Evolutionary conservation across 2,888 invertebrate species (phyloP), one percentile per base, ranked within the genome.

Genomic region (Plebejus melissa): DNA sequence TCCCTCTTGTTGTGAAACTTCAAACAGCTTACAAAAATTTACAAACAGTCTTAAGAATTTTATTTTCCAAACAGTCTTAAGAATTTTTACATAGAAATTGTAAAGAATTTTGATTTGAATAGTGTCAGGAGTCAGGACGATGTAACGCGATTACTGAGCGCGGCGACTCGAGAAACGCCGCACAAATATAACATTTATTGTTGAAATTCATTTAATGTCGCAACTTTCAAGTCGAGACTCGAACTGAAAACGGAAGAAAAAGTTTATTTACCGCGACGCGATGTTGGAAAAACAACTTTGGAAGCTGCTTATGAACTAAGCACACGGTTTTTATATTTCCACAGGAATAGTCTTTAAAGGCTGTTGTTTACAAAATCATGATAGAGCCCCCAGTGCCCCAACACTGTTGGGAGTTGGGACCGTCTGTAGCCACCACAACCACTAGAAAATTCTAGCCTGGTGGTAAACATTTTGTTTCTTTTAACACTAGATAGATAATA

Each of bases 191-290:
- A n/a, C 5, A 36, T 36, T 32, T 32, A 36, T 36, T 65, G 32
- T 65, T 65, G 32, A 36, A 13, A 65, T 65, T 32, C 65, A 65
- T 65, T 65, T 32, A 58, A 65, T 65, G 65, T 65, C 65, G 36
- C 36, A 16, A 65, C 32, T 65, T 65, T 65, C 1, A 16, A 65
- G 32, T 32, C 1, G 11, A 65, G n/a, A 36, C 32, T 65, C 65
- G 13, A 32, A 36, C 32, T 28, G 22, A 60, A 60, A 60, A 28
- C 22, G 22, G 9, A 11, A 9, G 22, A 65, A 36, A 32, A 65
- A 65, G 32, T 65, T 65, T 36, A 32, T 65, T 65, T 36, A 6
- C 32, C 32, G 32, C 11, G 9, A 7, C 32, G 32, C 11, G 9
- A 7, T 6, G 58, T 9, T 9, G 50, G 2, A 60, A 60, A 60